phyloP scores from a whole-genome alignment of 1,140 invertebrate genomes.

The Leptoteleia sp. region DNA sequence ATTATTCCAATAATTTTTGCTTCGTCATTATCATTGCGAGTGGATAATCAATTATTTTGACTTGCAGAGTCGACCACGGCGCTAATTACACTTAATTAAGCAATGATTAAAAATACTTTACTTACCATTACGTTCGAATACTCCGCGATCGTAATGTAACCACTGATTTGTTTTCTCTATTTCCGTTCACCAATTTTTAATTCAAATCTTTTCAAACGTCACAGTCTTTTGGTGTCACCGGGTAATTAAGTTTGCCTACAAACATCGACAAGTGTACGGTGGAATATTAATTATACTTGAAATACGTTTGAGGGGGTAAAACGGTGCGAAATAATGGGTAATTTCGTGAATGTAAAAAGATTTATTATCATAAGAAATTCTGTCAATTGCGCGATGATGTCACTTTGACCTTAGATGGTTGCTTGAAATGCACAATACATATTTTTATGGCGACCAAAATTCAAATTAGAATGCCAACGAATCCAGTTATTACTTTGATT shows the following conservation, averaged over 20 bases:
- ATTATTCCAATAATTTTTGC: not conserved
- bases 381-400: conserved; percentile 35
- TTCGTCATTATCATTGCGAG: too few relatives aligned
- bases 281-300: too few relatives aligned
- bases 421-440: conserved; percentile 34
- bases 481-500: not conserved
- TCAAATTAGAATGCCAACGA: conserved; percentile 11
- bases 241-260: not conserved
- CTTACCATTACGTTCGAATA: conserved; percentile 13
- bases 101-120: too few relatives aligned
- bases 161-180: too few relatives aligned
- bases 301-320: too few relatives aligned
- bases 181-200: too few relatives aligned
- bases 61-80: too few relatives aligned
- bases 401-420: conserved; percentile 53
- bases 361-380: conserved; percentile 15
- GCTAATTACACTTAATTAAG: too few relatives aligned
- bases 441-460: conserved; percentile 25
- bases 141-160: conserved; percentile 1
- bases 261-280: not conserved
- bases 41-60: too few relatives aligned
- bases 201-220: too few relatives aligned
- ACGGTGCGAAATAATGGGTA: too few relatives aligned
- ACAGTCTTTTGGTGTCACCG: not conserved
- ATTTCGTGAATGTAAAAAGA: too few relatives aligned